Evolutionary conservation across 2,113 vertebrate species (phyloP).

Genomic region (Hystrix cristata): DNA sequence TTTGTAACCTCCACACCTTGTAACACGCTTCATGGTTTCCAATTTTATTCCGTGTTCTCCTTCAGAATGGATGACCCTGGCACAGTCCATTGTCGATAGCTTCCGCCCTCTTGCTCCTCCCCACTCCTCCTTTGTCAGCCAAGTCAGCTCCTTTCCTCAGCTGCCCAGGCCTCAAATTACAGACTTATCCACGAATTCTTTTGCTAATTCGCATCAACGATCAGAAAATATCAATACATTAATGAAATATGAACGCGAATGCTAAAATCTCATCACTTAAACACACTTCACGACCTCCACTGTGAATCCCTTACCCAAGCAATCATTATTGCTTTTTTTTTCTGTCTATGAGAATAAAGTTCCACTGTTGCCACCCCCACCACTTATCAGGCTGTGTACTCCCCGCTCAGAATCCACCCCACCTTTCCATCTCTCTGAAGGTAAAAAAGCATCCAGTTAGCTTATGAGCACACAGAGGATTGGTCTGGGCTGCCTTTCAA

Average conservation of each 20-base stretch:
- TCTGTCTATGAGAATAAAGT: neutral
- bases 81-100: neutral
- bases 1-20: neutral
- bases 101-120: neutral
- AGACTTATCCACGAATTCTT: neutral
- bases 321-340: neutral
- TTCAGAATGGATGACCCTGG: neutral
- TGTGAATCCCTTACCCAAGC: neutral
- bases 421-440: neutral
- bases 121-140: accelerated
- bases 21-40: neutral
- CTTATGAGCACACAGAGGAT: neutral
- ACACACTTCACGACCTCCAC: neutral
- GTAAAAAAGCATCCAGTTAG: neutral
- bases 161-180: neutral
- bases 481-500: too few relatives aligned
- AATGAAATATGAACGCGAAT: neutral
- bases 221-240: neutral
- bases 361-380: neutral
- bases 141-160: neutral
- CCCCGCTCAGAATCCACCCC: neutral
- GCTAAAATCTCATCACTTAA: neutral
- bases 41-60: neutral
- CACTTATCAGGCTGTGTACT: neutral
- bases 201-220: neutral